phyloP scores from a whole-genome alignment of 1,140 invertebrate genomes.

The Vanessa atalanta region DNA sequence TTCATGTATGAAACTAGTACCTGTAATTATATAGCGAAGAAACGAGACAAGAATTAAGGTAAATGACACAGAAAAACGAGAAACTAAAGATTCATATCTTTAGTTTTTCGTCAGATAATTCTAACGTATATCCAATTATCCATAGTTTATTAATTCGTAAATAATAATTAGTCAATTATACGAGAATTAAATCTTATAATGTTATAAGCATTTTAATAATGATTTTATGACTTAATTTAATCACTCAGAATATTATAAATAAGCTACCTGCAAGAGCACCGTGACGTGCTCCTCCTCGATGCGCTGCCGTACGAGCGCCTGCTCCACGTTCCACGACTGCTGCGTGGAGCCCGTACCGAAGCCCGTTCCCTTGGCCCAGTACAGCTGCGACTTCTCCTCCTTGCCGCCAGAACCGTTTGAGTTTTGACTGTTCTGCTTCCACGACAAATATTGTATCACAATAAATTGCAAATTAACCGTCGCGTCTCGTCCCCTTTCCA shows the following conservation, averaged over 20 bases:
- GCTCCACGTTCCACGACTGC: constrained; percentile 97
- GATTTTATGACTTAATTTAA: too few relatives aligned
- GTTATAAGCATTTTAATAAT: too few relatives aligned
- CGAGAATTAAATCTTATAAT: too few relatives aligned
- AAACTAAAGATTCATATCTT: too few relatives aligned
- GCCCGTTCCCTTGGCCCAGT: constrained; percentile 97
- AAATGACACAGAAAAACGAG: too few relatives aligned
- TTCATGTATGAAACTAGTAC: constrained; percentile 94
- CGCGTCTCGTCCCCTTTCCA: too few relatives aligned
- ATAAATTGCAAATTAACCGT: not conserved
- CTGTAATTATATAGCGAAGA: constrained; percentile 58
- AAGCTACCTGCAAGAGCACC: constrained; percentile 85
- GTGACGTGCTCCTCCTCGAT: constrained; percentile 97
- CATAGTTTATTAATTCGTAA: too few relatives aligned
- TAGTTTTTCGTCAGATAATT: too few relatives aligned
- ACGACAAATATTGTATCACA: not conserved
- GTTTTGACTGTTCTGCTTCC: constrained; percentile 63
- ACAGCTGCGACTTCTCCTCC: constrained; percentile 91
- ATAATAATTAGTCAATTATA: too few relatives aligned
- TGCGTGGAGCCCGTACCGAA: constrained; percentile 97
- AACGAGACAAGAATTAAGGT: not conserved
- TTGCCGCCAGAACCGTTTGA: constrained; percentile 71
- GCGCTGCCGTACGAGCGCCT: constrained; percentile 92
- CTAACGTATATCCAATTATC: too few relatives aligned
- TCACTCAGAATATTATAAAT: not conserved